Evolutionary conservation across 2,888 invertebrate genomes (phyloP), one percentile per base, ranked within the genome.

Genomic region (Stenurella melanura): DNA sequence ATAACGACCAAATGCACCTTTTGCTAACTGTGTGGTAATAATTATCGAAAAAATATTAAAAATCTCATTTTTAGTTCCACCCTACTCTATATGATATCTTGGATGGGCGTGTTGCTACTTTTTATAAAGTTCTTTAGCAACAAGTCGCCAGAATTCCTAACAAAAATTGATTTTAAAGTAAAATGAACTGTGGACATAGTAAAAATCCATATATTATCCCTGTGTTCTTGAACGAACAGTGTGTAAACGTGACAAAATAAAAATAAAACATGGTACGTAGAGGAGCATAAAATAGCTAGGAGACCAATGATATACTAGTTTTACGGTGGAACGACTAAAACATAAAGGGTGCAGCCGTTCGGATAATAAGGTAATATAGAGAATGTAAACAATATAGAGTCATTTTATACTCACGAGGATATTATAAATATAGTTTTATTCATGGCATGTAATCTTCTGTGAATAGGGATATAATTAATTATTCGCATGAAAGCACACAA

Each of bases 281-380:
- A 69, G 30, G 57, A 34, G 58, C 70, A 58, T 70, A 60, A 60
- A 70, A 70, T 70, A 17, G 26, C 70, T 70, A 70, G 30, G 58
- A 58, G 26, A 61, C 34, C 61, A 30, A 10, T 50, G 34, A 30
- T 30, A 30, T 21, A 67, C 21, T 66, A 42, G 42, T 50, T 67
- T 67, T 50, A 18, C 50, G 66, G 66, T 50, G 42, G 9, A 42
- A 11, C 54, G 66, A 11, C 21, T 21, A 50, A 42, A 50, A 18
- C 21, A 67, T 21, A 67, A 67, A 67, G 54, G 11, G 68, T 68
- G 56, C 68, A 19, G 17, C 56, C 57, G 57, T 54, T 30, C 56
- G 68, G 26, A 54, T 56, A 68, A 68, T 68, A 56, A n/a, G 68
- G 15, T 19, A 56, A 56, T 56, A 26, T 30, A 66, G 19, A 30